Percentiles rank a stretch among this genome's conserved stretches.
Conservation (phyloP, 2,797 vertebrate species). For the Nasua narica region DNA sequence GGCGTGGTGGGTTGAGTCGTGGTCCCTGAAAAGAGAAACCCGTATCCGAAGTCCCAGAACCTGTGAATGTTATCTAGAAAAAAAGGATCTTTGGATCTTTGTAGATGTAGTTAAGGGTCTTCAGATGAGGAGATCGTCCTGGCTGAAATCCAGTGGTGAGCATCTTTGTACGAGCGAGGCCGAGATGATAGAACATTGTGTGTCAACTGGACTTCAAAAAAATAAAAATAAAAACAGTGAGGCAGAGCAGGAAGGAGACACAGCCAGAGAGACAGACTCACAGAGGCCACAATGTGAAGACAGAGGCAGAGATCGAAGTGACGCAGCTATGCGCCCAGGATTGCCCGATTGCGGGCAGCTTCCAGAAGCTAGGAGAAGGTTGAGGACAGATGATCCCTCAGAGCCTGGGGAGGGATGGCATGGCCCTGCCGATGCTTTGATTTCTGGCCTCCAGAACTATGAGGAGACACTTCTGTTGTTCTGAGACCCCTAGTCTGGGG, state of each 20-base stretch:
- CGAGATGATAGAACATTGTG: not conserved
- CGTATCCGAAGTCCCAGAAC: not conserved
- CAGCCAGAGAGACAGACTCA: not conserved
- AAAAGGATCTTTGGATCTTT: slow-evolving; percentile 8
- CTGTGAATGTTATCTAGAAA: not conserved
- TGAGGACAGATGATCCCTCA: not conserved
- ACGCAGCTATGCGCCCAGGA: not conserved
- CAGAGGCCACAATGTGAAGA: not conserved
- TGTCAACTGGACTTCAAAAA: not conserved
- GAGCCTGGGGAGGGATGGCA: not conserved
- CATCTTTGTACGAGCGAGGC: not conserved
- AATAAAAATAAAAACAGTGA: not conserved
- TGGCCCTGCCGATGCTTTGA: not conserved
- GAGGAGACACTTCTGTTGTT: not conserved
- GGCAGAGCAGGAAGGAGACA: not conserved
- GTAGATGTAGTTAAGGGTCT: not conserved
- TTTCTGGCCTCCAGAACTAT: not conserved
- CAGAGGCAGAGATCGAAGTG: not conserved
- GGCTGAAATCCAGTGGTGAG: not conserved
- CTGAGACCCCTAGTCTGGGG: not conserved
- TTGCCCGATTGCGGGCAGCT: not conserved
- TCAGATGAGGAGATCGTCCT: not conserved
- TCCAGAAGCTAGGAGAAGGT: not conserved
- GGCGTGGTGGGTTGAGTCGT: not conserved
- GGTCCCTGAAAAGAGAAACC: not conserved